Base-by-base conservation (phyloP, 2,888 invertebrate species). In the Leptopilina myrica region DNA sequence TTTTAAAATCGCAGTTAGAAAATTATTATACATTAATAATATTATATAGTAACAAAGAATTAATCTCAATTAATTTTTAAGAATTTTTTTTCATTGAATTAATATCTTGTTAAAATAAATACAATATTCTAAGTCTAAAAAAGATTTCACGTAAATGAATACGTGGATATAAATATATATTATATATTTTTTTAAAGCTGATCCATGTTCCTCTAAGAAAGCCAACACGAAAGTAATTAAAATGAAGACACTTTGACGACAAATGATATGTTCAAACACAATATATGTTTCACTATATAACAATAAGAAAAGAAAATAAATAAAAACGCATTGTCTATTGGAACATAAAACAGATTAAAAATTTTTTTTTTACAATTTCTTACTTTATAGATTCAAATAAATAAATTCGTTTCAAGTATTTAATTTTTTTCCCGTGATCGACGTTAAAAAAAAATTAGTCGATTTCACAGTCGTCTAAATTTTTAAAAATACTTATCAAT, bases 171-270 rank as follows among this genome's bases (percentile, higher is more conserved):
- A 73, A 56, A 73, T 73, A 73, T 49, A 49, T 49, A 73, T 15
- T 62, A 33, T 56, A 73, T 53, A 73, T 56, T n/a, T 59, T 14
- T 56, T n/a, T 73, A 15, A 73, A 73, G 33, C 40, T 73, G 73
- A 56, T 40, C 56, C n/a, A 73, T 56, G 56, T 73, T 69, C 33
- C 56, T 59, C 40, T 73, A 73, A 67, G 73, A n/a, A 73, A 56
- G n/a, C 56, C 9, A 73, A 73, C 33, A 73, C 46, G 67, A 40
- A 33, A 33, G 5, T n/a, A 33, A 9, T 59, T 59, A 6, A 56
- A n/a, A 33, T 6, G 59, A 59, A 9, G 3, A 73, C 26, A 73
- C n/a, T n/a, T 73, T 5, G 56, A 73, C 56, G 40, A 33, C n/a
- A 59, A n/a, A 69, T 11, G 26, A 69, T 69, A 69, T 69, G 53